Conservation (phyloP, 92 coral and sea anemone species). For the Umimayanthus kanabou region DNA sequence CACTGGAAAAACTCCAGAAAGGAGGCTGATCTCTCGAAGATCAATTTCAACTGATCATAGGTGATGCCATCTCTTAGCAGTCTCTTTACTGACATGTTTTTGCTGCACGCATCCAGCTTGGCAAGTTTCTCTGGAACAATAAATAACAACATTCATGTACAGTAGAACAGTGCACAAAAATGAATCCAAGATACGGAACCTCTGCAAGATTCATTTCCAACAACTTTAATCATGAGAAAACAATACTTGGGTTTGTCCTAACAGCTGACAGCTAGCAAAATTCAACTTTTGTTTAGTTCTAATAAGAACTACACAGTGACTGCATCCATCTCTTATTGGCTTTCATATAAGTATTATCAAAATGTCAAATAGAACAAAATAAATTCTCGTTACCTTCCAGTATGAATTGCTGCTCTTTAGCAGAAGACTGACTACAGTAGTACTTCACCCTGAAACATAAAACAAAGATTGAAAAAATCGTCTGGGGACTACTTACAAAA, state of each 20-base stretch:
- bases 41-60: slow-evolving; percentile 68
- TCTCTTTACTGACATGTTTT: slow-evolving; percentile 72
- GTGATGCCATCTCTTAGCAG: slow-evolving; percentile 78
- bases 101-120: slow-evolving; percentile 83
- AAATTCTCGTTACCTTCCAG: slow-evolving; percentile 72
- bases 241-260: no score
- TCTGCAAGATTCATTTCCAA: no score
- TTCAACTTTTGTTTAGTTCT: neutral
- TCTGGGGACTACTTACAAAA: neutral
- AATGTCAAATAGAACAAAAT: neutral
- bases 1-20: slow-evolving; percentile 83
- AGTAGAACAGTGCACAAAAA: neutral
- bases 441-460: slow-evolving; percentile 60
- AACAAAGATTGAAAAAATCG: neutral
- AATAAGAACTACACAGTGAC: neutral
- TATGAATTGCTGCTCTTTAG: slow-evolving; percentile 71
- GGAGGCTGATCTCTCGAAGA: slow-evolving; percentile 91
- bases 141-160: neutral
- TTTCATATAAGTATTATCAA: no score
- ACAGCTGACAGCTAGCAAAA: neutral
- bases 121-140: slow-evolving; percentile 67
- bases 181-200: neutral
- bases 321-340: no score
- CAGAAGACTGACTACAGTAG: slow-evolving; percentile 61
- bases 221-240: no score